Conservation (phyloP, 2,113 vertebrate genomes). For the Danio rerio region DNA sequence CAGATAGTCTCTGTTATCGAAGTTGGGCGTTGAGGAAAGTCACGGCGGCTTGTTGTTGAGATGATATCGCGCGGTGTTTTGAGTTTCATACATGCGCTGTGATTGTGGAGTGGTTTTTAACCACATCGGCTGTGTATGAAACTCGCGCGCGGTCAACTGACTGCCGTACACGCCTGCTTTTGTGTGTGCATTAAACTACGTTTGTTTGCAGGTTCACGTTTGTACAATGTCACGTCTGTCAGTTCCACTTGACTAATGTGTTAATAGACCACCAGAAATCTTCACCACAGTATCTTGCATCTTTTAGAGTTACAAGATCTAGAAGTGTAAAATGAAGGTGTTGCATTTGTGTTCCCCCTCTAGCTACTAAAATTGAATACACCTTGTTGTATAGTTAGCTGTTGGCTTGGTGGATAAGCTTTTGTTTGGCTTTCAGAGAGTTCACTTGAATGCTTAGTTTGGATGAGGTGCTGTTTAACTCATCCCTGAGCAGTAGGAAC, state of each 20-base stretch:
- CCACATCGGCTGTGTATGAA: conserved; percentile 22
- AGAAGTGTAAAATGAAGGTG: not conserved
- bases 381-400: not conserved
- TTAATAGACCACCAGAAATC: not conserved
- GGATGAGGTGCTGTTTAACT: conserved; percentile 16
- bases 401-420: not conserved
- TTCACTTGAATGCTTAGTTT: conserved; percentile 8
- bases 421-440: not conserved
- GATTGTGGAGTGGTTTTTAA: conserved; percentile 18
- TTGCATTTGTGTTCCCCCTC: not conserved
- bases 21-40: conserved; percentile 1
- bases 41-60: not conserved
- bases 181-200: not conserved
- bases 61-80: not conserved
- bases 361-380: not conserved
- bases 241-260: not conserved
- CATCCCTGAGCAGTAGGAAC: not conserved
- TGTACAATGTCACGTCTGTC: not conserved
- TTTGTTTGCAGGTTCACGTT: not conserved
- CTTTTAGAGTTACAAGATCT: not conserved
- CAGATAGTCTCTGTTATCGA: not conserved
- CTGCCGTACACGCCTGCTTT: not conserved
- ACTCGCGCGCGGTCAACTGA: conserved; percentile 28
- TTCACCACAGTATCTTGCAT: not conserved
- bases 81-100: conserved; percentile 13